Evolutionary conservation across 2,888 invertebrate genomes (phyloP).

Genomic region (Hyalella azteca): DNA sequence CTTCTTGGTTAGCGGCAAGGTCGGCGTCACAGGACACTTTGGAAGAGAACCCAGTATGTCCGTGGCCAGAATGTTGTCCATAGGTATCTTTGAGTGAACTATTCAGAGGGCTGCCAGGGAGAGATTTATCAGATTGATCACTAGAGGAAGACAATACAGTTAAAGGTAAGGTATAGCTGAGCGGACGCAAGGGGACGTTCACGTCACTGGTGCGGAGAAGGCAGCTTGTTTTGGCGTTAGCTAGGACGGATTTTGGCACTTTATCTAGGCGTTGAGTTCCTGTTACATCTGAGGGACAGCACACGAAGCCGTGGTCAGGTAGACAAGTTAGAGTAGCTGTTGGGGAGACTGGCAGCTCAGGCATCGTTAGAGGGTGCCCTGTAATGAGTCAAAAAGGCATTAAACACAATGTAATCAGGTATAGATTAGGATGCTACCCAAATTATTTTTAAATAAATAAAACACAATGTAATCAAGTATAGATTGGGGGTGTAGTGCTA

Average conservation of each 20-base stretch:
- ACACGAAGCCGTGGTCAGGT: neutral
- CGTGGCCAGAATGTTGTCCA: conserved; percentile 43
- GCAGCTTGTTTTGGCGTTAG: conserved; percentile 26
- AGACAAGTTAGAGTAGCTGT: neutral
- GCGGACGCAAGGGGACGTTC: conserved; percentile 46
- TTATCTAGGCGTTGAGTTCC: neutral
- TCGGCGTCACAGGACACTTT: conserved; percentile 61
- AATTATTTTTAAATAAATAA: no score
- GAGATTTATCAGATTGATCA: conserved; percentile 3
- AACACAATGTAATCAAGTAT: no score
- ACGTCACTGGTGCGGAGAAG: conserved; percentile 29
- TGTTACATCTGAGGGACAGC: neutral
- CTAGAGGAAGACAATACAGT: conserved; percentile 18
- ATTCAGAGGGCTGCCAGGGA: neutral
- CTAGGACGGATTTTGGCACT: neutral
- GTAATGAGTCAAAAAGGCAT: no score
- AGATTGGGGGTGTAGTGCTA: no score
- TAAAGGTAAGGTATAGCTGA: conserved; percentile 36
- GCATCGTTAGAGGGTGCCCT: conserved; percentile 21
- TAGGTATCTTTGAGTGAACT: no score
- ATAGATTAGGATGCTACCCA: no score
- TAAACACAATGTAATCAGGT: no score
- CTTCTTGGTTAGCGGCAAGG: conserved; percentile 62
- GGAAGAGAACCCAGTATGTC: conserved; percentile 60
- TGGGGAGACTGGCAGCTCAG: neutral